A percentile compares a stretch with the other conserved stretches of the same genome.
These are phyloP conservation scores for Salvelinus namaycush DNA, from an alignment of 2,113 vertebrate genomes.

Conservation along the genomic window DNA sequence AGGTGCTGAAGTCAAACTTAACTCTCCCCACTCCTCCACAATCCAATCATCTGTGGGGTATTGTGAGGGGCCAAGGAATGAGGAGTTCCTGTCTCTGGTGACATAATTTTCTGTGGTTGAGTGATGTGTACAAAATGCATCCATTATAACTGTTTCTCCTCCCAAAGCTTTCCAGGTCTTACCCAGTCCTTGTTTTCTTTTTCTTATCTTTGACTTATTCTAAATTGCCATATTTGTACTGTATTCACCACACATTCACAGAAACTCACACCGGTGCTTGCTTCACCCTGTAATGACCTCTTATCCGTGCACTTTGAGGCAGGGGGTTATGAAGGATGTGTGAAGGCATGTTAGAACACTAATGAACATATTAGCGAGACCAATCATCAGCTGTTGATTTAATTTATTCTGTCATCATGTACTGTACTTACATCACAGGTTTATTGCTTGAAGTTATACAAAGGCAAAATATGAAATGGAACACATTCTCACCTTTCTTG, in stretches of 20 bases:
- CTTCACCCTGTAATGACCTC: background rate
- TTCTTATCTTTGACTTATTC: background rate
- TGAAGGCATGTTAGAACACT: background rate
- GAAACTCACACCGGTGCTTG: background rate
- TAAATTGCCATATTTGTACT: no score
- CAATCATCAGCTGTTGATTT: background rate
- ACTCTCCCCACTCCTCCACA: no score
- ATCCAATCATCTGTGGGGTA: no score
- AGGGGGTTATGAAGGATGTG: background rate
- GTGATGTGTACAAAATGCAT: background rate
- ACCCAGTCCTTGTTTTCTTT: background rate
- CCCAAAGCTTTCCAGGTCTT: background rate
- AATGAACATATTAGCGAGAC: background rate
- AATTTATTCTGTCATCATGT: background rate
- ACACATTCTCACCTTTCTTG: slow-evolving; percentile 30
- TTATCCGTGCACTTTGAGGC: no score
- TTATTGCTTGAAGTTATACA: slow-evolving; percentile 23
- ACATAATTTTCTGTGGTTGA: background rate
- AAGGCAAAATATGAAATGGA: slow-evolving; percentile 59
- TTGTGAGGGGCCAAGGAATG: no score
- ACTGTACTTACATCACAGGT: slow-evolving; percentile 21
- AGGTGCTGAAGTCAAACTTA: background rate
- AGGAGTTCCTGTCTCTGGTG: background rate
- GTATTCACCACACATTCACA: background rate
- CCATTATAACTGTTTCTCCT: background rate